Evolutionary conservation across 2,888 invertebrate genomes (phyloP).

Genomic region (Onchidella celtica): DNA sequence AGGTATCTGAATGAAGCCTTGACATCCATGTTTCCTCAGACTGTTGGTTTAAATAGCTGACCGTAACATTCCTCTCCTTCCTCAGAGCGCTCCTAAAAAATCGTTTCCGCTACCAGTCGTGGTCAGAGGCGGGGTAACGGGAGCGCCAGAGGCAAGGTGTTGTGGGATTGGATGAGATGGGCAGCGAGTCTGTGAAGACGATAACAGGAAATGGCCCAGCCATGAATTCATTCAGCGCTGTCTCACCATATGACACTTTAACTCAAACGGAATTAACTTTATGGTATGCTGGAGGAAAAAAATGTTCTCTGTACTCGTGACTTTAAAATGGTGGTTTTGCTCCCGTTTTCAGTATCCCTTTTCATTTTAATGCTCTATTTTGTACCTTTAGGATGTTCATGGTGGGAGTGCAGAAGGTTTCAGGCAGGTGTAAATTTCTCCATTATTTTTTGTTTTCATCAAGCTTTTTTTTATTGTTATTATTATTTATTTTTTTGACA

Average conservation of each 20-base stretch:
- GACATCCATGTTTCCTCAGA: too few species aligned
- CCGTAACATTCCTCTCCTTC: constrained; percentile 26
- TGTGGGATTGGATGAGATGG: constrained; percentile 5
- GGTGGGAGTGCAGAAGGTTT: too few species aligned
- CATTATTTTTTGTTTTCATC: too few species aligned
- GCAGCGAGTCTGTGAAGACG: not conserved
- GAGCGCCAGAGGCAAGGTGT: constrained; percentile 31
- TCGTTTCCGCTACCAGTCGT: constrained; percentile 1
- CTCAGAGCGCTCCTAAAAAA: constrained; percentile 42
- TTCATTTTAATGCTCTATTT: too few species aligned
- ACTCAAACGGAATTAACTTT: constrained; percentile 16
- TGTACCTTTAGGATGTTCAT: too few species aligned
- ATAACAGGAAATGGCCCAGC: not conserved
- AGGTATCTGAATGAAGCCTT: too few species aligned
- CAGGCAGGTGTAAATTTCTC: too few species aligned
- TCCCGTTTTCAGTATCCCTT: too few species aligned
- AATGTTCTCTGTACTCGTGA: not conserved
- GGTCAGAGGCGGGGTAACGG: constrained; percentile 2
- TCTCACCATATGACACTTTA: not conserved
- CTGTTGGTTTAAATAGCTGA: too few species aligned
- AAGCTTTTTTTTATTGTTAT: too few species aligned
- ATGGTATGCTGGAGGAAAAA: constrained; percentile 25
- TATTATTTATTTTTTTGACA: too few species aligned
- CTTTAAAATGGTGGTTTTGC: too few species aligned
- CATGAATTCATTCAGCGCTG: not conserved